Conservation (phyloP, 2,888 invertebrate genomes). For the Rhimphoctona megacephalus region DNA sequence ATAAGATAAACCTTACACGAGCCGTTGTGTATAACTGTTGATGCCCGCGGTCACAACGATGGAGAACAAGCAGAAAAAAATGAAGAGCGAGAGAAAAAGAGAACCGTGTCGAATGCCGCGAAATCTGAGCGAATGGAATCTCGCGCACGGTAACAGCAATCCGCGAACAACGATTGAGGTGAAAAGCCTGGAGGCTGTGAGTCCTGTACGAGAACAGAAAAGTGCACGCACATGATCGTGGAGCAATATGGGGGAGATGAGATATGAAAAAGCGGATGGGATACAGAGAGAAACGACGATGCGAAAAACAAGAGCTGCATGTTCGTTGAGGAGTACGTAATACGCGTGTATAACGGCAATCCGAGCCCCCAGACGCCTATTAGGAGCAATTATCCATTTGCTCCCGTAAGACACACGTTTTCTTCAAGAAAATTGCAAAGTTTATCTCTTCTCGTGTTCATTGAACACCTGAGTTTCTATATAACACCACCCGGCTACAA, state of each 20-base stretch:
- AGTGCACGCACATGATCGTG: conserved; percentile 10
- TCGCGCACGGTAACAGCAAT: neutral
- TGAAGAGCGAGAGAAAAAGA: neutral
- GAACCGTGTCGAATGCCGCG: conserved; percentile 4
- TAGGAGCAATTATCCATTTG: conserved; percentile 78
- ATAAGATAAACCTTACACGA: conserved; percentile 9
- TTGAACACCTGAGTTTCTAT: conserved; percentile 53
- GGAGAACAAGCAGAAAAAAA: conserved; percentile 57
- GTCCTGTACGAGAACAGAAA: conserved; percentile 25
- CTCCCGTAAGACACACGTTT: conserved; percentile 42
- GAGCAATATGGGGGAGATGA: conserved; percentile 1
- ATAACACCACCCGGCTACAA: conserved; percentile 56
- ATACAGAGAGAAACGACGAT: conserved; percentile 28
- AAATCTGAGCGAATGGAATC: conserved; percentile 35
- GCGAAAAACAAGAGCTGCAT: conserved; percentile 37
- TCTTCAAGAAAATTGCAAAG: conserved; percentile 65
- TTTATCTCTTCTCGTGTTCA: conserved; percentile 54
- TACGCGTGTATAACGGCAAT: conserved; percentile 72
- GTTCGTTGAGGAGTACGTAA: conserved; percentile 47
- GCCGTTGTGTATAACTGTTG: conserved; percentile 48
- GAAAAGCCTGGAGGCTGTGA: conserved; percentile 35
- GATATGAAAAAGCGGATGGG: conserved; percentile 38
- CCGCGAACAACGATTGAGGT: conserved; percentile 16
- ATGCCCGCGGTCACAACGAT: conserved; percentile 43
- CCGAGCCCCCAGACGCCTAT: conserved; percentile 74